Conservation (phyloP, 2,113 vertebrate species). For the Manacus vitellinus region DNA sequence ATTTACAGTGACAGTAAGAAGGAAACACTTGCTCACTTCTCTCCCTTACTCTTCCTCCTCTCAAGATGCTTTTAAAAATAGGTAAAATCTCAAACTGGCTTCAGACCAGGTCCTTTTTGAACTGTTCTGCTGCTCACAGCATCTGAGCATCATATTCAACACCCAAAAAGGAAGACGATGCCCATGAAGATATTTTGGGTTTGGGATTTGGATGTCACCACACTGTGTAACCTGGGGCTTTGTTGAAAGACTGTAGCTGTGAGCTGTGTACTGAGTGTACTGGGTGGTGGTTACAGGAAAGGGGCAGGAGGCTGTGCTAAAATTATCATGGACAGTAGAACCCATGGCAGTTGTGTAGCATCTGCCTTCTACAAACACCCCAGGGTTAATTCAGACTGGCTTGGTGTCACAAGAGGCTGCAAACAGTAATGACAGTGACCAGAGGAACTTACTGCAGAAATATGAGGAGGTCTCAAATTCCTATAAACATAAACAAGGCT, state of each 20-base stretch:
- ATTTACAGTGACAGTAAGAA: not conserved
- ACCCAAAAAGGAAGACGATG: not conserved
- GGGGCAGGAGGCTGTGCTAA: not conserved
- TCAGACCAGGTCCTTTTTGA: not conserved
- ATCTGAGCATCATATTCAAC: not conserved
- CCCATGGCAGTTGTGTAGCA: not conserved
- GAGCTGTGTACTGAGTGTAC: not conserved
- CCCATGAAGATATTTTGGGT: not conserved
- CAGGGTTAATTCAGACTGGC: not conserved
- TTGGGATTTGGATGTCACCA: not conserved
- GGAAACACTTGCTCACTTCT: not conserved
- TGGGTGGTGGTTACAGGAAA: not conserved
- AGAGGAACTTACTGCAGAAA: not conserved
- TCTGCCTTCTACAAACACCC: not conserved
- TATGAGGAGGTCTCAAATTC: not conserved
- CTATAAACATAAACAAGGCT: not conserved
- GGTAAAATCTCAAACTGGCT: not conserved
- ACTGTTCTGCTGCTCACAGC: not conserved
- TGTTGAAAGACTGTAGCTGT: not conserved
- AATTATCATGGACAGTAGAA: not conserved
- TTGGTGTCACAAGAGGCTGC: not conserved
- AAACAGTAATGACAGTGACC: not conserved
- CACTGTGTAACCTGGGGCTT: not conserved
- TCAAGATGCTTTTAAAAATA: not conserved
- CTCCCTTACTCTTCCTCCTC: not conserved